Percentiles rank a stretch among this genome's conserved stretches.
phyloP scores from a whole-genome alignment of 2,797 vertebrate species.

The Sebastolobus alascanus region DNA sequence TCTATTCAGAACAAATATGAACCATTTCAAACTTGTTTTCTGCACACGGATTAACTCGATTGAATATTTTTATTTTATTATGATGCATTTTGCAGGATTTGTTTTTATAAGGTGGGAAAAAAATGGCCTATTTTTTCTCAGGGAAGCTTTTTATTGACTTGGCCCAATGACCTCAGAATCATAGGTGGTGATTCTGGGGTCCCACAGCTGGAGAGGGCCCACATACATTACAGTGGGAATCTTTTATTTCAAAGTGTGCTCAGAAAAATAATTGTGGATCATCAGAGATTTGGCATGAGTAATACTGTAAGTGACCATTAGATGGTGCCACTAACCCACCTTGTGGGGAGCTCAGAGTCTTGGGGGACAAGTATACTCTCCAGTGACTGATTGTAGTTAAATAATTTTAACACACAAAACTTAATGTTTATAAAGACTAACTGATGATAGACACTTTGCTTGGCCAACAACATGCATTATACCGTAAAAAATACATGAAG shows the following conservation, averaged over 20 bases:
- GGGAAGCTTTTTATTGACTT: background rate
- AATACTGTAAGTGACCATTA: slow-evolving; percentile 27
- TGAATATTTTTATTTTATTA: background rate
- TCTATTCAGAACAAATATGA: slow-evolving; percentile 44
- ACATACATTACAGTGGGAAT: background rate
- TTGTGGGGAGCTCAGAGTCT: background rate
- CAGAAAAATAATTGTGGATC: background rate
- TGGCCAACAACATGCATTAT: background rate
- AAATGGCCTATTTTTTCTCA: background rate
- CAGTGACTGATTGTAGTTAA: background rate
- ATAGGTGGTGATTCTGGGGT: background rate
- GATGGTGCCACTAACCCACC: slow-evolving; percentile 52
- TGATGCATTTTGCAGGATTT: background rate
- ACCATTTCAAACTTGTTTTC: background rate
- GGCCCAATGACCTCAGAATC: too few relatives aligned
- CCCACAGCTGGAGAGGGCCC: background rate
- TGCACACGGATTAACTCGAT: background rate
- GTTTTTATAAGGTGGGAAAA: too few relatives aligned
- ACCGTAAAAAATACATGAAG: background rate
- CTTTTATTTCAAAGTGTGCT: background rate
- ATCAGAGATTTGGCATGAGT: background rate
- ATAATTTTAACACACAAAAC: background rate
- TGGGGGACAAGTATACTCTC: background rate
- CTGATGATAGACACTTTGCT: background rate
- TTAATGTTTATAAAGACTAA: background rate